A percentile compares a stretch with the other conserved stretches of the same genome.
Evolutionary conservation across 1,140 invertebrate genomes (phyloP).

Genomic region (Stegodyphus dumicola): DNA sequence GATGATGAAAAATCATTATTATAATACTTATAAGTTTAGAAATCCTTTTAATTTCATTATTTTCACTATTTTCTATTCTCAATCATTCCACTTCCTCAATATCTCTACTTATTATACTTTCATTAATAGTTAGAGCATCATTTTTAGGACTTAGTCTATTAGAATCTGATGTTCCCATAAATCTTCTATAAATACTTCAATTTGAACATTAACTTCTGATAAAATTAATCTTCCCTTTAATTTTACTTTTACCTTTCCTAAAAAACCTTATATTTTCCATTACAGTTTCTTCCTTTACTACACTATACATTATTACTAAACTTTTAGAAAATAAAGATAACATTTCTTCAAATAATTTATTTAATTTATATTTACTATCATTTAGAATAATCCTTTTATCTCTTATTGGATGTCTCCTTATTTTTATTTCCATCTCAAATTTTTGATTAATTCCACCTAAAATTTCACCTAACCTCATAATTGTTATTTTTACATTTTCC

Average conservation of each 20-base stretch:
- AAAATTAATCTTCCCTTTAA: not conserved
- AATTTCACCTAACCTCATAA: not conserved
- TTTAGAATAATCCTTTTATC: constrained; percentile 9
- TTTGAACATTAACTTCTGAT: constrained; percentile 1
- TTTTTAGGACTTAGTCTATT: not conserved
- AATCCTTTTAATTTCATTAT: constrained; percentile 13
- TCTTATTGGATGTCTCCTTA: not conserved
- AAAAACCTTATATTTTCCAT: not conserved
- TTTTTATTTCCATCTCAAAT: not conserved
- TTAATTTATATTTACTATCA: not conserved
- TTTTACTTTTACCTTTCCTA: not conserved
- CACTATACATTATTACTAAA: not conserved
- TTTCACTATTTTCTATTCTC: not conserved
- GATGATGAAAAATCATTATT: constrained; percentile 33
- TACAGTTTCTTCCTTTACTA: not conserved
- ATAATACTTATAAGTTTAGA: constrained; percentile 8
- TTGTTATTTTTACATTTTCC: not conserved
- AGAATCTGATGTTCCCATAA: not conserved
- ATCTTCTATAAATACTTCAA: not conserved
- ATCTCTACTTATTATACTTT: not conserved
- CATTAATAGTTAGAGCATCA: not conserved
- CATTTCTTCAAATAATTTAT: not conserved
- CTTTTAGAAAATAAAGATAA: not conserved
- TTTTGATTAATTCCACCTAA: not conserved
- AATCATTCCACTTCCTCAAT: not conserved